These are phyloP conservation scores for Aporrectodea caliginosa DNA, from an alignment of 1,140 invertebrate genomes.

Conservation along the genomic window DNA sequence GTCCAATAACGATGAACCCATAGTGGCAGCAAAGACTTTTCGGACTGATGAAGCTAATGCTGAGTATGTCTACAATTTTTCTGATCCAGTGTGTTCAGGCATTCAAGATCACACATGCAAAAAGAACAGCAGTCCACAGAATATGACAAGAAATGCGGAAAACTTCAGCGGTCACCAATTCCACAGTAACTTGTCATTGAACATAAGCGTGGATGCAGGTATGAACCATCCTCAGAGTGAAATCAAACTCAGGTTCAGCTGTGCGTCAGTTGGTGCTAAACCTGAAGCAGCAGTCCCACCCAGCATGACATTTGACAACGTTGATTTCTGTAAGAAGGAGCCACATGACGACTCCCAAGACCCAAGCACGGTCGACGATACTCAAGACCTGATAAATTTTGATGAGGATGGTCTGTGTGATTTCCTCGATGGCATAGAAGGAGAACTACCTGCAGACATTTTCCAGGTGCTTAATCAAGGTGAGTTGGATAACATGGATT, in stretches of 20 bases:
- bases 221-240: background rate
- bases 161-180: background rate
- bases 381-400: background rate
- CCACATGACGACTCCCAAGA: background rate
- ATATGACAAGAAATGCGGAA: background rate
- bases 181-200: background rate
- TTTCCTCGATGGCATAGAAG: background rate
- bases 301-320: too few species aligned
- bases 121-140: background rate
- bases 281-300: too few species aligned
- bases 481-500: background rate
- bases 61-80: background rate
- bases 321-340: background rate
- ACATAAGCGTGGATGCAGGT: background rate
- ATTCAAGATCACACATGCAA: too few species aligned
- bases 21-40: background rate
- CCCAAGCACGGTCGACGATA: background rate
- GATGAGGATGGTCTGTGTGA: background rate
- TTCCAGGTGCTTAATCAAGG: background rate
- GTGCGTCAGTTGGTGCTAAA: too few species aligned
- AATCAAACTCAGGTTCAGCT: background rate
- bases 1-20: background rate
- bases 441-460: background rate
- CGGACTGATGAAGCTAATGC: background rate
- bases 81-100: background rate